Conservation (phyloP, 2,113 vertebrate genomes). For the Coptodon bakossiorum region DNA sequence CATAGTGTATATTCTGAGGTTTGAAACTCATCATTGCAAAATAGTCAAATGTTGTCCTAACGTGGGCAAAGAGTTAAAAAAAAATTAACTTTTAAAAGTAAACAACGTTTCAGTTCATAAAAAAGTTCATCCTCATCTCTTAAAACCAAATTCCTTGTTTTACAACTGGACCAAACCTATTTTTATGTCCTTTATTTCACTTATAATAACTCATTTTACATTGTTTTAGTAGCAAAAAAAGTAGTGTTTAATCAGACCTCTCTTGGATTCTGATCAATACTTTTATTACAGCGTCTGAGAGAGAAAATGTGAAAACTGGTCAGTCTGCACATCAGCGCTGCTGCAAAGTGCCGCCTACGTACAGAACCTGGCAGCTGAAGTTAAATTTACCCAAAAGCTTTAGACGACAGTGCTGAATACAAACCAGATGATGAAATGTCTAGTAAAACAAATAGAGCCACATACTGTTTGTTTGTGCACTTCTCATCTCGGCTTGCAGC, state of each 20-base stretch:
- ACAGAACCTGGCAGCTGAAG: background rate
- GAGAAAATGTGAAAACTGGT: background rate
- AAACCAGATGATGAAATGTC: constrained; percentile 35
- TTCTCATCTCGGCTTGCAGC: background rate
- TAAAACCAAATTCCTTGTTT: background rate
- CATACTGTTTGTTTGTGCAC: constrained; percentile 10
- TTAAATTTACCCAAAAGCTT: constrained; percentile 9
- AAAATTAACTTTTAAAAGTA: background rate
- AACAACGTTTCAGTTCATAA: background rate
- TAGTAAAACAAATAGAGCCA: constrained; percentile 10
- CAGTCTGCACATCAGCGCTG: background rate
- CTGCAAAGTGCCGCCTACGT: background rate
- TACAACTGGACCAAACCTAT: background rate
- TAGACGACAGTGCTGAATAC: background rate
- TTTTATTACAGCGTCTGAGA: background rate
- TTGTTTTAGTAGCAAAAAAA: background rate
- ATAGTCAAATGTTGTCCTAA: background rate
- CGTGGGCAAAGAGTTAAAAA: background rate
- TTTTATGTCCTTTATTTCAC: background rate
- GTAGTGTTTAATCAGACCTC: background rate
- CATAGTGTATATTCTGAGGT: background rate
- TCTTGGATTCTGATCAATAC: background rate
- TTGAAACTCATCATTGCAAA: background rate
- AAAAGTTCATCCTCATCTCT: background rate
- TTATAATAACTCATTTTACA: background rate